These are phyloP conservation scores for Bombus turneri DNA, from an alignment of 1,140 invertebrate genomes.

Conservation along the genomic window DNA sequence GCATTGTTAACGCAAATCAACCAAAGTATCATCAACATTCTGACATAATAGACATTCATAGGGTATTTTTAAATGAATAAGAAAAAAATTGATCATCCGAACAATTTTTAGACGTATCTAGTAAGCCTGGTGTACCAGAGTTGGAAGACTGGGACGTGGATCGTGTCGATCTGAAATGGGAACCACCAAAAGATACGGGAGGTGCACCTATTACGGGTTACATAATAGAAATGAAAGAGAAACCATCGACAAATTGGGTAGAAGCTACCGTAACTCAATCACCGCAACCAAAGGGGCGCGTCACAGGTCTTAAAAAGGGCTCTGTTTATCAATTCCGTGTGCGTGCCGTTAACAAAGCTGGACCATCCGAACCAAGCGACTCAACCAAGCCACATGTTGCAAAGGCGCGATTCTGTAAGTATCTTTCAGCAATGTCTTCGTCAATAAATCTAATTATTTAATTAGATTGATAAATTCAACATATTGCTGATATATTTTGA, in stretches of 20 bases:
- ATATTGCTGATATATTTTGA: too few species aligned
- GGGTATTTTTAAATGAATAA: neutral
- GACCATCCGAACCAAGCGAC: conserved; percentile 94
- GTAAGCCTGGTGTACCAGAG: conserved; percentile 94
- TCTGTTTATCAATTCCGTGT: conserved; percentile 97
- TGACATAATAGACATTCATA: too few species aligned
- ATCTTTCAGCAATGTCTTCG: neutral
- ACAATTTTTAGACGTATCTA: conserved; percentile 87
- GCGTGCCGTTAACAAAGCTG: conserved; percentile 96
- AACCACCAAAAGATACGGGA: conserved; percentile 93
- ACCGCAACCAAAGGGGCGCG: conserved; percentile 91
- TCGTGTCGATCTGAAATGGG: conserved; percentile 96
- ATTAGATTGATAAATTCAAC: too few species aligned
- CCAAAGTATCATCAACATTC: too few species aligned
- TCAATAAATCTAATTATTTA: neutral
- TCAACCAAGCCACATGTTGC: conserved; percentile 93
- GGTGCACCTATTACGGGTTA: conserved; percentile 98
- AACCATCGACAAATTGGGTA: conserved; percentile 93
- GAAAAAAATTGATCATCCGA: neutral
- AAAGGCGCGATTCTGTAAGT: conserved; percentile 94
- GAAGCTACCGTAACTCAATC: conserved; percentile 91
- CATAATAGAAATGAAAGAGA: conserved; percentile 98
- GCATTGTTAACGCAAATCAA: too few species aligned
- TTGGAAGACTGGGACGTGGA: conserved; percentile 97
- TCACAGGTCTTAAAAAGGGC: conserved; percentile 94